These are phyloP conservation scores for Serripes groenlandicus DNA, from an alignment of 2,888 invertebrate species.

Conservation along the genomic window DNA sequence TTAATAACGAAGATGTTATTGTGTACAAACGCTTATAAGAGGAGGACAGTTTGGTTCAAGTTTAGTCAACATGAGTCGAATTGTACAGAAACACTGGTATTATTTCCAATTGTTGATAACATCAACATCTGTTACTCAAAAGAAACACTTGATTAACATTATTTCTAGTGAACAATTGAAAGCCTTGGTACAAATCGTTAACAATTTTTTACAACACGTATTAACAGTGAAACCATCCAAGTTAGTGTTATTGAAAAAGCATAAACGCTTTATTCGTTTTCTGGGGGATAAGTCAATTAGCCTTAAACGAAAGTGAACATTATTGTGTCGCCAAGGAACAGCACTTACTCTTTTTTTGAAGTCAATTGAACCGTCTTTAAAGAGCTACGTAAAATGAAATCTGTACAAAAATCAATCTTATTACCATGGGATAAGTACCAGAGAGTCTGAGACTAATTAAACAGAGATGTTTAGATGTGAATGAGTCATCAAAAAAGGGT, in stretches of 20 bases:
- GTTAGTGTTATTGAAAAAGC: neutral
- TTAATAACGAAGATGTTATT: slow-evolving; percentile 23
- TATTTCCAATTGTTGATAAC: slow-evolving; percentile 34
- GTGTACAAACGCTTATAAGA: slow-evolving; percentile 38
- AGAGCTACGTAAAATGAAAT: too few species aligned
- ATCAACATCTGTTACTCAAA: slow-evolving; percentile 20
- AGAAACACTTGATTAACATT: slow-evolving; percentile 37
- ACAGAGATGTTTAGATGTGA: too few species aligned
- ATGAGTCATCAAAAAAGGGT: too few species aligned
- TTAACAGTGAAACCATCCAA: neutral
- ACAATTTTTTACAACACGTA: neutral
- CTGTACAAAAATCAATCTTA: too few species aligned
- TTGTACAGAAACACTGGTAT: slow-evolving; percentile 35
- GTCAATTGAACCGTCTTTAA: too few species aligned
- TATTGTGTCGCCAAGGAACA: too few species aligned
- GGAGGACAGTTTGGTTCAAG: neutral
- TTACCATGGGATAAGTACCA: too few species aligned
- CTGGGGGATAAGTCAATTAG: neutral
- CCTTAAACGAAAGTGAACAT: neutral
- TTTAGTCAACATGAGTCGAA: slow-evolving; percentile 33
- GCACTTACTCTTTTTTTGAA: too few species aligned
- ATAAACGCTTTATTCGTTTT: neutral
- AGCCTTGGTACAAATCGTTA: neutral
- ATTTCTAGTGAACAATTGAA: slow-evolving; percentile 28
- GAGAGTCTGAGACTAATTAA: too few species aligned